Base-by-base conservation (phyloP, 2,113 vertebrate species). In the Lepisosteus osseus region DNA sequence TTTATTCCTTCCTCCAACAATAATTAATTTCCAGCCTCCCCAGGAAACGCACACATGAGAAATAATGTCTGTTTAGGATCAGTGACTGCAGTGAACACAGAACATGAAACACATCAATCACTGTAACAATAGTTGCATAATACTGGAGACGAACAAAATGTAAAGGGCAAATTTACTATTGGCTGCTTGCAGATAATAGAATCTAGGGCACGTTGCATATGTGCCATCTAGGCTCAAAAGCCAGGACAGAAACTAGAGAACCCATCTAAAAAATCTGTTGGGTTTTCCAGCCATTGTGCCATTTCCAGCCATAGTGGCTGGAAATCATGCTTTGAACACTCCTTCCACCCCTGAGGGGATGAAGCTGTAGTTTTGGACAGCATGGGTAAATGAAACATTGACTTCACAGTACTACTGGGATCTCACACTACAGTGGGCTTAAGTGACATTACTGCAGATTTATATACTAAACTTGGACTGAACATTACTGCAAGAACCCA, bases 1-100 rank as follows among this genome's bases (percentile, higher is more conserved):
- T 65, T 65, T 41, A 15, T 65, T 65, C 13, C 41, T 65, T 41
- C 41, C 29, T 65, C 41, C 29, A 59, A n/a, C 12, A 65, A 43
- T 65, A 65, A 65, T 65, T 0, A 65, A 65, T 65, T 65, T 0
- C 41, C 29, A 65, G 11, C 29, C 62, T 65, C 12, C 44, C 55
- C 68, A 11, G 54, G 51, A 55, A 13, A 68, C 12, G 54, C 40
- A 42, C 54, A 69, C 68, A 59, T 56, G 5, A 68, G 54, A 54
- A 68, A 68, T 68, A 56, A 68, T 44, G 68, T 61, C 45, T 54
- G 68, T 70, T 70, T 70, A 14, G 68, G 55, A 70, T 70, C 68
- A 44, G 12, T 59, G 68, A 12, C 51, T 68, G 66, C 66, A 68
- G 47, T 8, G 17, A 15, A 40, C 54, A 51, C 67, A 59, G 68